These are phyloP conservation scores for Allygus modestus DNA, from an alignment of 2,888 invertebrate genomes.

Conservation along the genomic window DNA sequence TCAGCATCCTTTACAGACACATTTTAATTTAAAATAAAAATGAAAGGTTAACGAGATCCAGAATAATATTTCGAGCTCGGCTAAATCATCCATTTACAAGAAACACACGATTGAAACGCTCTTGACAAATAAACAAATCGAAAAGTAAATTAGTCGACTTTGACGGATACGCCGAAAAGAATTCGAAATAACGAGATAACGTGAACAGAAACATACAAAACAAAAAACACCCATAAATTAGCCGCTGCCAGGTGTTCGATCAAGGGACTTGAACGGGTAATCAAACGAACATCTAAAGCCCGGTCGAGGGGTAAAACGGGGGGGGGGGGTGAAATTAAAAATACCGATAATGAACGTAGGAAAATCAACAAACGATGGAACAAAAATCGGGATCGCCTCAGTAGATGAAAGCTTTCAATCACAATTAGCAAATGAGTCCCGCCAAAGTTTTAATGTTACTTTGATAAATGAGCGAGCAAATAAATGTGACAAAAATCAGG, in stretches of 20 bases:
- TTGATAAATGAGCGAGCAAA: slow-evolving; percentile 49
- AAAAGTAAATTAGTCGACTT: slow-evolving; percentile 53
- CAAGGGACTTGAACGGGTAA: slow-evolving; percentile 21
- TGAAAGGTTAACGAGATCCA: slow-evolving; percentile 33
- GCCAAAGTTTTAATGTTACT: slow-evolving; percentile 49
- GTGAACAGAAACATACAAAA: slow-evolving; percentile 26
- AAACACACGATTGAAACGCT: slow-evolving; percentile 13
- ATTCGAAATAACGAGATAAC: slow-evolving; percentile 51
- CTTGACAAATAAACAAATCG: slow-evolving; percentile 27
- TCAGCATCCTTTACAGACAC: neutral
- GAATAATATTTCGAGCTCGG: neutral
- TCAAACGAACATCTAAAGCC: slow-evolving; percentile 58
- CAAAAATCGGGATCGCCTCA: slow-evolving; percentile 53
- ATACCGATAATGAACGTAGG: slow-evolving; percentile 56
- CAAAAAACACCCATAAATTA: slow-evolving; percentile 57
- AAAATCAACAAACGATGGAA: slow-evolving; percentile 56
- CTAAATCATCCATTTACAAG: slow-evolving; percentile 16
- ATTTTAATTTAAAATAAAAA: neutral
- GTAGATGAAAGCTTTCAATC: slow-evolving; percentile 46
- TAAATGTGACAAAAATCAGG: slow-evolving; percentile 50
- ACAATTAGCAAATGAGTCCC: slow-evolving; percentile 57
- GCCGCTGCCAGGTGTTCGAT: slow-evolving; percentile 38
- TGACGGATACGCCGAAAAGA: slow-evolving; percentile 31
- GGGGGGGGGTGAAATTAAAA: slow-evolving; percentile 50
- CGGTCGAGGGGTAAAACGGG: neutral